These are phyloP conservation scores for Rugalucina vietnamica DNA, from an alignment of 2,888 invertebrate genomes.

Conservation along the genomic window DNA sequence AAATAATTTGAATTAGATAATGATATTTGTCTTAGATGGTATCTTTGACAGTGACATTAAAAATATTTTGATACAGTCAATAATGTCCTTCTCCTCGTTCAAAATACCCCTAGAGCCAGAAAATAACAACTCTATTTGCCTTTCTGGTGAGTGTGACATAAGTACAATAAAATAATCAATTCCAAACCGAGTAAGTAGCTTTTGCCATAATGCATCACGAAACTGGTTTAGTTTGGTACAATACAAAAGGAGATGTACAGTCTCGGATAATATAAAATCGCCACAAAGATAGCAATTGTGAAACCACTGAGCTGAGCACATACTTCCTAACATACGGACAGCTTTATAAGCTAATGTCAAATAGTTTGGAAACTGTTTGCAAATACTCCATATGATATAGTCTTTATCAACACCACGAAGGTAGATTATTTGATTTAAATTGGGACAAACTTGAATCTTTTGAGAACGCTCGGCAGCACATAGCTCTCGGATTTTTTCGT, in stretches of 20 bases:
- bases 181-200: no score
- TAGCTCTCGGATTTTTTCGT: not conserved
- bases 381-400: not conserved
- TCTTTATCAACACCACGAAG: not conserved
- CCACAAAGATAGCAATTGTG: not conserved
- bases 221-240: not conserved
- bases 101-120: no score
- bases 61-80: no score
- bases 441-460: not conserved
- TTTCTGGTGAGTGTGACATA: no score
- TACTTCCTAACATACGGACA: not conserved
- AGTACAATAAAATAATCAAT: no score
- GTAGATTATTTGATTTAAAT: not conserved
- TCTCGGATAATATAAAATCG: not conserved
- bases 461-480: not conserved
- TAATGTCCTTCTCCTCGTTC: no score
- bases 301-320: not conserved
- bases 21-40: no score
- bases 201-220: not conserved
- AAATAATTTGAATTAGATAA: no score
- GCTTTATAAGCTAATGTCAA: not conserved
- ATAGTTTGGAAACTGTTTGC: not conserved
- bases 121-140: no score
- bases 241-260: not conserved
- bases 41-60: no score